Conservation (phyloP, 1,140 invertebrate genomes). For the fruit fly (Drosophila melanogaster) region DNA sequence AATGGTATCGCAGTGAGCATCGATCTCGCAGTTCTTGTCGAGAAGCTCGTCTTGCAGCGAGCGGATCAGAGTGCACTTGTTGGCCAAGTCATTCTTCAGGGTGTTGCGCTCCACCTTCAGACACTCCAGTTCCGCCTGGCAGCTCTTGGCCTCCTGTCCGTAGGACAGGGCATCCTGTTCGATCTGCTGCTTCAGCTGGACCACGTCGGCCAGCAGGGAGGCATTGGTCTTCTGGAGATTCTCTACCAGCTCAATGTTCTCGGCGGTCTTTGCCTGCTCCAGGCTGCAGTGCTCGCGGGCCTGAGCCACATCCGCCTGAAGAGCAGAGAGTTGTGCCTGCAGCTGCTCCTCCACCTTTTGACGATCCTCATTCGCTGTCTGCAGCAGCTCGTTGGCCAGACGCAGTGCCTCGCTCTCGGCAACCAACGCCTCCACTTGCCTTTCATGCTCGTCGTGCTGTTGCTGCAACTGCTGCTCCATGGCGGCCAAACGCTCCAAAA, state of each 20-base stretch:
- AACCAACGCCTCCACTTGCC: conserved; percentile 64
- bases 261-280: conserved; percentile 52
- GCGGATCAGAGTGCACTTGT: conserved; percentile 77
- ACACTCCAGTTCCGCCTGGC: conserved; percentile 74
- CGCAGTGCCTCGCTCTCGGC: conserved; percentile 68
- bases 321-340: conserved; percentile 47
- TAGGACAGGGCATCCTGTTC: conserved; percentile 79
- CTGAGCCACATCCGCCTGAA: conserved; percentile 59
- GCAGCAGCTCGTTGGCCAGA: conserved; percentile 64
- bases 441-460: conserved; percentile 63
- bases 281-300: conserved; percentile 42
- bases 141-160: conserved; percentile 67
- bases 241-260: conserved; percentile 66
- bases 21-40: conserved; percentile 83
- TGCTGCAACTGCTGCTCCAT: conserved; percentile 68
- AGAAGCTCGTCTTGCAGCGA: conserved; percentile 82
- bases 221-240: conserved; percentile 67
- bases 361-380: conserved; percentile 44
- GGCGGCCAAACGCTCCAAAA: conserved; percentile 41
- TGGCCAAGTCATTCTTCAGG: conserved; percentile 82
- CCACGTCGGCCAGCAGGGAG: conserved; percentile 53
- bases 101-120: conserved; percentile 81
- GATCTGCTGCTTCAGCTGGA: conserved; percentile 69
- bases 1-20: conserved; percentile 75
- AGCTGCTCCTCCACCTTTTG: conserved; percentile 42